These are phyloP conservation scores for Leptobrachium leishanense DNA, from an alignment of 2,113 vertebrate genomes.

Conservation along the genomic window DNA sequence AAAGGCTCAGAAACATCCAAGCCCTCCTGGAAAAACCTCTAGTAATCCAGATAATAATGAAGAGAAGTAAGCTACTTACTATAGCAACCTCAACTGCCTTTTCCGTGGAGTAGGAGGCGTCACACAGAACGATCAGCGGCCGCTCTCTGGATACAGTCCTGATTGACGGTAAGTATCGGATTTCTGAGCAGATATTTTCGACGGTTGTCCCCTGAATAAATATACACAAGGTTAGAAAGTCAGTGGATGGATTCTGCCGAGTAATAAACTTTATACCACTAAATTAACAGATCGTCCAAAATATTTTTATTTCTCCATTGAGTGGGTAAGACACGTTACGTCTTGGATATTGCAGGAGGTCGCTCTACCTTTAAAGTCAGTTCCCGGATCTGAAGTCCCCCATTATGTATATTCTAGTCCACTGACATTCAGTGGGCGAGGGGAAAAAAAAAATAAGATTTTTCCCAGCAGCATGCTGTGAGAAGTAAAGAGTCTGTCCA, in stretches of 20 bases:
- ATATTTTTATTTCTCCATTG: not conserved
- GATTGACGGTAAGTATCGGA: constrained; percentile 81
- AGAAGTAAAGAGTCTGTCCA: too few species aligned
- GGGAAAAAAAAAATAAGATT: too few species aligned
- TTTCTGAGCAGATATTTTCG: constrained; percentile 87
- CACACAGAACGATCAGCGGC: constrained; percentile 83
- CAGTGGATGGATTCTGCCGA: not conserved
- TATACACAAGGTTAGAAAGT: not conserved
- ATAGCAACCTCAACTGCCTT: constrained; percentile 88
- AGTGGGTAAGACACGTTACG: too few species aligned
- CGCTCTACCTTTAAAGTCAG: too few species aligned
- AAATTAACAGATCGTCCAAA: not conserved
- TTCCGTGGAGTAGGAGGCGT: constrained; percentile 73
- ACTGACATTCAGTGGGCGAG: too few species aligned
- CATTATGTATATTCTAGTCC: too few species aligned
- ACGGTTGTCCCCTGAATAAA: constrained; percentile 84
- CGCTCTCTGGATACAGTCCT: constrained; percentile 80
- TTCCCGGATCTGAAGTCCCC: too few species aligned
- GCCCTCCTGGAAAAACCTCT: too few species aligned
- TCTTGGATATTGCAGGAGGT: too few species aligned
- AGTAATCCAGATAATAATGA: not conserved
- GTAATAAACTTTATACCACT: not conserved
- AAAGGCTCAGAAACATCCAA: too few species aligned
- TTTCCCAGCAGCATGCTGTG: too few species aligned
- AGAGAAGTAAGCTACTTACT: constrained; percentile 67